Evolutionary conservation across 2,113 vertebrate genomes (phyloP).

Genomic region (Dicentrarchus labrax): DNA sequence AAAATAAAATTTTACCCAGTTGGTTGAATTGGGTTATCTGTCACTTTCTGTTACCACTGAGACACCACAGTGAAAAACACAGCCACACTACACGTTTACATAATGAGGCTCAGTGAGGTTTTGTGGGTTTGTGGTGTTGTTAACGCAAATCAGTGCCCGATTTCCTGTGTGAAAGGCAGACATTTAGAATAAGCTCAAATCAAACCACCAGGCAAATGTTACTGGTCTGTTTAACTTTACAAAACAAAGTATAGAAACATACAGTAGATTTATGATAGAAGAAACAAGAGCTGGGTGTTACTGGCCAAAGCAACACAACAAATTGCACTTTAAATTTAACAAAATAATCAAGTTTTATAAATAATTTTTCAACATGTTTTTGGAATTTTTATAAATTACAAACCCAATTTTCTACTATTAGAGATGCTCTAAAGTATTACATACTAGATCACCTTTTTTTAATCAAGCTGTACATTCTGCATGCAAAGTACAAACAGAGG

Average conservation of each 20-base stretch:
- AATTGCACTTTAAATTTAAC: too few relatives aligned
- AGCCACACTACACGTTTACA: background rate
- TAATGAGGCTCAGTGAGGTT: background rate
- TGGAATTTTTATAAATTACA: background rate
- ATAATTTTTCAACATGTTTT: background rate
- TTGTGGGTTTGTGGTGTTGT: background rate
- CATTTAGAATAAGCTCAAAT: background rate
- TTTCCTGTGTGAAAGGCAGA: background rate
- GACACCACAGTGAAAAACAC: background rate
- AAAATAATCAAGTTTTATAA: too few relatives aligned
- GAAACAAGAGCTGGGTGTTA: background rate
- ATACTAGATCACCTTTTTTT: background rate
- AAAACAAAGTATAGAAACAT: background rate
- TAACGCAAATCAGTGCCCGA: background rate
- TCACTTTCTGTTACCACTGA: background rate
- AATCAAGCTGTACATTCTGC: background rate
- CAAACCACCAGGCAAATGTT: background rate
- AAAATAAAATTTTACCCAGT: background rate
- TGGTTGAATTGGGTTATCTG: background rate
- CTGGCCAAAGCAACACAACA: too few relatives aligned
- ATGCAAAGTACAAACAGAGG: background rate
- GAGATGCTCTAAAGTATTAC: background rate
- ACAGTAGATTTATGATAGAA: background rate
- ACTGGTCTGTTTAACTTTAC: background rate
- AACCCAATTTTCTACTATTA: background rate